Conservation (phyloP, 2,113 vertebrate genomes). For the Callospermophilus lateralis region DNA sequence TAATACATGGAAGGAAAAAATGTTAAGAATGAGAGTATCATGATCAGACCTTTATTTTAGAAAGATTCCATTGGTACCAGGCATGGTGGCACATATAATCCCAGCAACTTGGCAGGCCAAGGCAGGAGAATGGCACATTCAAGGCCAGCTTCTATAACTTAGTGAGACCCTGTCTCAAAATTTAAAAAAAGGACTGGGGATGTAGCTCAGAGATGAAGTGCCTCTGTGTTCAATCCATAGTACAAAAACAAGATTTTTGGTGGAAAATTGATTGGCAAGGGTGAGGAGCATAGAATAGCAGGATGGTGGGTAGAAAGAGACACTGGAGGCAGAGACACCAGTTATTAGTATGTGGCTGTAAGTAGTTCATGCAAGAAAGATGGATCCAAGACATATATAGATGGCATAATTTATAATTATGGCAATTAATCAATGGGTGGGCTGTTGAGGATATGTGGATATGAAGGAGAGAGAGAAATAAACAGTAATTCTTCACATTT, state of each 20-base stretch:
- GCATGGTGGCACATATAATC: too few species aligned
- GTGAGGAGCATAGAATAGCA: not conserved
- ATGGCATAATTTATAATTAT: conserved; percentile 44
- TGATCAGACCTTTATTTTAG: not conserved
- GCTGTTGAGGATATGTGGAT: not conserved
- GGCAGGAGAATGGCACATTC: too few species aligned
- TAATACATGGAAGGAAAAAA: not conserved
- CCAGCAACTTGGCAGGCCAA: too few species aligned
- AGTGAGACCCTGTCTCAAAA: too few species aligned
- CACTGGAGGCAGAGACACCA: not conserved
- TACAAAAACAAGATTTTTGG: too few species aligned
- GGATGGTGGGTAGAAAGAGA: not conserved
- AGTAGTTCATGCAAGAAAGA: not conserved
- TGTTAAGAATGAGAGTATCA: not conserved
- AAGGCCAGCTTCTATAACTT: too few species aligned
- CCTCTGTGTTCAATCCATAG: too few species aligned
- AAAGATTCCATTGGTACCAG: conserved; percentile 14
- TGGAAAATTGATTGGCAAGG: not conserved
- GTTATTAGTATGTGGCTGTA: not conserved
- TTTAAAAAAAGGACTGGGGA: too few species aligned
- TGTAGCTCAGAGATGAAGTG: too few species aligned
- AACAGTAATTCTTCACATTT: conserved; percentile 31
- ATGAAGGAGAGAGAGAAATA: conserved; percentile 29
- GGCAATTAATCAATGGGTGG: not conserved
- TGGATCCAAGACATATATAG: not conserved